phyloP scores from a whole-genome alignment of 2,113 vertebrate species.

The Galeopterus variegatus region DNA sequence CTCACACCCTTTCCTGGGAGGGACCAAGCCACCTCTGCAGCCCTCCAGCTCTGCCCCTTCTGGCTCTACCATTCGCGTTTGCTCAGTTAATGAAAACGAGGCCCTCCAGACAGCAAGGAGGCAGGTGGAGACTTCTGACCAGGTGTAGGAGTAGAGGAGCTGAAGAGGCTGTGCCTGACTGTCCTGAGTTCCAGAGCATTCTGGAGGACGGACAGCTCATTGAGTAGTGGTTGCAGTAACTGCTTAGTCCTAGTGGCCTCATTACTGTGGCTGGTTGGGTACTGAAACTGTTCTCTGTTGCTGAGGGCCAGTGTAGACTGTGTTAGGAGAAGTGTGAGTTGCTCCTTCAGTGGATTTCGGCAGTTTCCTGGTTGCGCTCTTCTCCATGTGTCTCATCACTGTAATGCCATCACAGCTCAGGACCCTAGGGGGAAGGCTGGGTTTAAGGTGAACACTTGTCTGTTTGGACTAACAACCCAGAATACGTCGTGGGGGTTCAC shows the following conservation, averaged over 20 bases:
- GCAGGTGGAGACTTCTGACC: neutral
- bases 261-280: rapidly evolving
- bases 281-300: too few species aligned
- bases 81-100: rapidly evolving
- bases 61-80: neutral
- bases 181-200: neutral
- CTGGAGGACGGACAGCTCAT: too few species aligned
- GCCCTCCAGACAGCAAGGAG: neutral
- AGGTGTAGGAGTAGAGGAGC: neutral
- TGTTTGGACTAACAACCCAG: neutral
- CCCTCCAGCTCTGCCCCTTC: neutral
- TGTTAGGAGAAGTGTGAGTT: too few species aligned
- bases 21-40: neutral
- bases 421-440: neutral
- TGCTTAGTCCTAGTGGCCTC: neutral
- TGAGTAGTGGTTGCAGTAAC: neutral
- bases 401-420: too few species aligned
- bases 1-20: neutral
- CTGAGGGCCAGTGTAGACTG: too few species aligned
- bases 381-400: too few species aligned
- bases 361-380: neutral
- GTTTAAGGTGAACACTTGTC: neutral
- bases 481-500: neutral
- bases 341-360: neutral
- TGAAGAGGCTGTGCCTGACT: neutral